Percentiles rank a stretch among this genome's conserved stretches.
Evolutionary conservation across 2,888 invertebrate genomes (phyloP).

Genomic region (Patella ulyssiponensis): DNA sequence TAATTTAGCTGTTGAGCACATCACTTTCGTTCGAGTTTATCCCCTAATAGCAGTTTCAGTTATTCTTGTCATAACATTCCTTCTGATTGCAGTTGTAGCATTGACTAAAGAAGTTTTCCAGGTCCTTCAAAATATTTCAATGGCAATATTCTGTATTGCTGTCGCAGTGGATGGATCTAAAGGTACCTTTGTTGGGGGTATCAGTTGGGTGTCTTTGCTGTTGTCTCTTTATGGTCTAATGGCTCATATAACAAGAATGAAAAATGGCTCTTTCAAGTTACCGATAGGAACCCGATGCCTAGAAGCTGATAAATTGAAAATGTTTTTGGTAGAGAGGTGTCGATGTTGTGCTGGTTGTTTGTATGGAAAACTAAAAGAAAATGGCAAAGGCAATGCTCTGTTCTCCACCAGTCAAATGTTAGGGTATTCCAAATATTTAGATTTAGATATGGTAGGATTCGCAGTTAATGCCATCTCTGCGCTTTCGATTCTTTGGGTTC

Average conservation of each 20-base stretch:
- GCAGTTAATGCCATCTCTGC: conserved; percentile 47
- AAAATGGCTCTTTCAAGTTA: conserved; percentile 37
- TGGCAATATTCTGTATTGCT: conserved; percentile 42
- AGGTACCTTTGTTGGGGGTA: conserved; percentile 43
- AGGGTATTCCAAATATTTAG: conserved; percentile 51
- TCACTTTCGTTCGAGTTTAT: conserved; percentile 22
- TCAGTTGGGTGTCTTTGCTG: conserved; percentile 48
- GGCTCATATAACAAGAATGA: conserved; percentile 42
- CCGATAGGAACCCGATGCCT: conserved; percentile 39
- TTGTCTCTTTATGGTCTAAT: conserved; percentile 50
- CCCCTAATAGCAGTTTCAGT: conserved; percentile 41
- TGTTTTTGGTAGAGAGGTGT: conserved; percentile 22
- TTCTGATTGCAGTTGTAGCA: conserved; percentile 38
- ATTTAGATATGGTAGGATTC: conserved; percentile 48
- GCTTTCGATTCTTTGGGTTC: conserved; percentile 45
- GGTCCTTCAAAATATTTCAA: conserved; percentile 38
- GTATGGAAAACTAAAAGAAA: conserved; percentile 29
- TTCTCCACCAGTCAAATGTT: conserved; percentile 41
- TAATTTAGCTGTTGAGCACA: conserved; percentile 38
- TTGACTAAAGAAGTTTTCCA: conserved; percentile 45
- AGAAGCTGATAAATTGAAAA: conserved; percentile 29
- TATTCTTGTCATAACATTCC: conserved; percentile 40
- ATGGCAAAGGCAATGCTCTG: conserved; percentile 4
- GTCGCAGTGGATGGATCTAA: conserved; percentile 37
- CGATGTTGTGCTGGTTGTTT: conserved; percentile 32